These are phyloP conservation scores for Periparus ater DNA, from an alignment of 2,797 vertebrate genomes.

Conservation along the genomic window DNA sequence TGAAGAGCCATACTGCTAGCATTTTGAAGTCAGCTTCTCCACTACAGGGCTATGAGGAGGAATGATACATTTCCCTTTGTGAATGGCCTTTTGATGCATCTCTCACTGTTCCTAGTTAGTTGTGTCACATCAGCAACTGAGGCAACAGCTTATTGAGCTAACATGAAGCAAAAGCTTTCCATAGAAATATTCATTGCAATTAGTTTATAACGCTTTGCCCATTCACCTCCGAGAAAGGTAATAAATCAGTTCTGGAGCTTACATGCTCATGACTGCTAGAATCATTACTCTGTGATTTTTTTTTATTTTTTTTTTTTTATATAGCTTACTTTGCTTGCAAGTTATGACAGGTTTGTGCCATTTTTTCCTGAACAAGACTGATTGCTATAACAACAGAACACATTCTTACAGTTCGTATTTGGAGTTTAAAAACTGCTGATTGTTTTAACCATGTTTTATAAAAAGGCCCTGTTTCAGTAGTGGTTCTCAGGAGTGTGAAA, in stretches of 20 bases:
- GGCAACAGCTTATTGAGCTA: background rate
- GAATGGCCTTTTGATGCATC: background rate
- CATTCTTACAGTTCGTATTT: background rate
- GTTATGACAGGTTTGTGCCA: background rate
- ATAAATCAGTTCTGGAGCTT: background rate
- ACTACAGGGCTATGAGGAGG: background rate
- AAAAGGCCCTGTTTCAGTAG: background rate
- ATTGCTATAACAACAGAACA: background rate
- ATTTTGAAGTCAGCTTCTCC: background rate
- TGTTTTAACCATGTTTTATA: background rate
- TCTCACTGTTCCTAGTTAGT: background rate
- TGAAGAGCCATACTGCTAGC: background rate
- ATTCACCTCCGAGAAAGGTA: background rate
- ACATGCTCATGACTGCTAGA: background rate
- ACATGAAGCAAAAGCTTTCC: background rate
- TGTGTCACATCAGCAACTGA: background rate
- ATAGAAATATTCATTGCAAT: background rate
- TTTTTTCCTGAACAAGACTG: background rate
- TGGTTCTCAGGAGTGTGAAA: background rate
- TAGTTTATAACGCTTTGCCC: background rate
- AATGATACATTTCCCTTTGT: background rate
- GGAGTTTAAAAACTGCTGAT: background rate
- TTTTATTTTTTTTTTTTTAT: background rate
- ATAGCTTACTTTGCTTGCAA: background rate
- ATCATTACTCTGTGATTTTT: background rate